These are phyloP conservation scores for Osedax frankpressi DNA, from an alignment of 2,888 invertebrate species.

Conservation along the genomic window DNA sequence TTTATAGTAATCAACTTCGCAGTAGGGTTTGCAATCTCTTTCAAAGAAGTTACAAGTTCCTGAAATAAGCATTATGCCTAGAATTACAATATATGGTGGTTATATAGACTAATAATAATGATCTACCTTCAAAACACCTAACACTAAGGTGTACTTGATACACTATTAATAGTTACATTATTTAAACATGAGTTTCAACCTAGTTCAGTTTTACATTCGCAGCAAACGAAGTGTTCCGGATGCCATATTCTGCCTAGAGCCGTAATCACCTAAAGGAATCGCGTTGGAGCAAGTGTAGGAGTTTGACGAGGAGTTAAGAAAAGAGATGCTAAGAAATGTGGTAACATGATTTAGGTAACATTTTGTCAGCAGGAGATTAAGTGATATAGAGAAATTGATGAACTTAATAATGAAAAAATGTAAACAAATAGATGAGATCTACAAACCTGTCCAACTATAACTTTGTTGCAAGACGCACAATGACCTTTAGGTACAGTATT, in stretches of 20 bases:
- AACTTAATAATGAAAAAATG: no score
- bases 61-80: no score
- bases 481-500: slow-evolving; percentile 97
- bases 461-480: slow-evolving; percentile 95
- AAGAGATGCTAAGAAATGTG: not conserved
- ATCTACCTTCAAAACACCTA: no score
- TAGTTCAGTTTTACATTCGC: slow-evolving; percentile 87
- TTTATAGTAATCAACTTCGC: slow-evolving; percentile 95
- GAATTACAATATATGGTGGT: no score
- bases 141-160: no score
- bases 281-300: not conserved
- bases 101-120: no score
- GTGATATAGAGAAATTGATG: no score
- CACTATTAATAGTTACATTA: no score
- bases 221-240: slow-evolving; percentile 92
- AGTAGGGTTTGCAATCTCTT: slow-evolving; percentile 87
- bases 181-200: no score
- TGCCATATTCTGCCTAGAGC: slow-evolving; percentile 97
- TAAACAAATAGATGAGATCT: no score
- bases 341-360: not conserved
- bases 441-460: slow-evolving; percentile 82
- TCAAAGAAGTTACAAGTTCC: slow-evolving; percentile 95
- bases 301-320: not conserved
- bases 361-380: no score
- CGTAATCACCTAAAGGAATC: slow-evolving; percentile 70